These are phyloP conservation scores for Hemichromis elongatus DNA, from an alignment of 2,113 vertebrate genomes.

Conservation along the genomic window DNA sequence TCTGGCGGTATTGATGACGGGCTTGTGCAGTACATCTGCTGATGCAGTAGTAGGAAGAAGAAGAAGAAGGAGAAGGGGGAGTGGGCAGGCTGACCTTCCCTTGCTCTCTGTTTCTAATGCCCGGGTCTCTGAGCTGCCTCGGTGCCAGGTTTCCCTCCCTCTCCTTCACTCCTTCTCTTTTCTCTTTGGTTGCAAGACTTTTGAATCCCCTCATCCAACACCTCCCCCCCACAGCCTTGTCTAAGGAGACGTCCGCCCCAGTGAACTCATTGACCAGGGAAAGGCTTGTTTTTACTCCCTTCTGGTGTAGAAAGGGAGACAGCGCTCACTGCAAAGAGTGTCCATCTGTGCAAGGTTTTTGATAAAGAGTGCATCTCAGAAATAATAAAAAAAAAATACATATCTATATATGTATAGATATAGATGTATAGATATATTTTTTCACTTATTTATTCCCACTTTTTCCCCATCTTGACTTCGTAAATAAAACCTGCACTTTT, in stretches of 20 bases:
- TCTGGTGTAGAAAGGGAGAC: slow-evolving; percentile 30
- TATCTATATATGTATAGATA: not conserved
- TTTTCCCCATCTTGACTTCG: not conserved
- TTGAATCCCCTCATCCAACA: slow-evolving; percentile 10
- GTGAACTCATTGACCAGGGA: slow-evolving; percentile 73
- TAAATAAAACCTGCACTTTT: not conserved
- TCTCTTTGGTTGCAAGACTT: slow-evolving; percentile 51
- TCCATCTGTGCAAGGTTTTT: not conserved
- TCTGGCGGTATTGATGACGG: slow-evolving; percentile 39
- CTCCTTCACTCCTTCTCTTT: slow-evolving; percentile 34
- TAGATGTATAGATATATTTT: not conserved
- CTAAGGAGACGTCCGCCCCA: slow-evolving; percentile 44
- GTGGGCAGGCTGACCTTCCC: slow-evolving; percentile 57
- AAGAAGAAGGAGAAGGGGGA: not conserved
- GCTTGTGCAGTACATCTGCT: slow-evolving; percentile 40
- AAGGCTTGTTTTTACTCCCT: slow-evolving; percentile 57
- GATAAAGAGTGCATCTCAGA: not conserved
- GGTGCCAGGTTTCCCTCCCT: slow-evolving; percentile 57
- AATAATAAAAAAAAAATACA: too few species aligned
- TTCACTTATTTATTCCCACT: not conserved
- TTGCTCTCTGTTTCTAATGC: slow-evolving; percentile 47
- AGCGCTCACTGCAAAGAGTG: slow-evolving; percentile 28
- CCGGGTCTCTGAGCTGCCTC: slow-evolving; percentile 33
- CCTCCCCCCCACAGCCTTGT: slow-evolving; percentile 9
- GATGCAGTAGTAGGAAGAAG: slow-evolving; percentile 30